Base-by-base conservation (phyloP, 2,797 vertebrate genomes). In the Cossypha caffra region DNA sequence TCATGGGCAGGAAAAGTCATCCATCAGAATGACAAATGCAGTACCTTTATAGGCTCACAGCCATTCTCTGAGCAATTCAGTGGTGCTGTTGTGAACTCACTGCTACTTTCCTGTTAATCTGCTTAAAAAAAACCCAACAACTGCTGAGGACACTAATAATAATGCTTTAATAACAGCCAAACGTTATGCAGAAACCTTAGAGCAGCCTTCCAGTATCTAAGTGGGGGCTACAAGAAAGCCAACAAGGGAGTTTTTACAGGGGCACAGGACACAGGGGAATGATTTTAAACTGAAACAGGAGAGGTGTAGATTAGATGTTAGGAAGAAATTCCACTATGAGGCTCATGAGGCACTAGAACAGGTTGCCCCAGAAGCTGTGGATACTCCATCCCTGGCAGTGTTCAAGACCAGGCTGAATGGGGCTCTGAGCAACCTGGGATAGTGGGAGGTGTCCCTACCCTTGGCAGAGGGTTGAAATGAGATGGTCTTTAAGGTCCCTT, bases 1-100 rank as follows among this genome's bases (percentile, higher is more conserved):
- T 81, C 94, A 92, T 26, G 33, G 54, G 68, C 71, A 93, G 80
- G 83, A 94, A 94, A 82, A 89, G 75, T 43, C 75, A 91, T 97
- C 42, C 68, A 74, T 93, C 85, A 95, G 64, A 72, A 85, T 92
- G 76, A 93, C 47, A 86, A 90, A 95, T 64, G 20, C 69, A 85
- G 42, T 68, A 90, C 85, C 87, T 94, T 76, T 62, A 64, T 5
- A 72, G 48, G 61, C 64, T 86, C 63, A 38, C 52, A 33, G 52
- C 33, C 80, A 69, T 85, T 69, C 80, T 79, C 51, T 42, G 50
- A 86, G 59, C 37, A 83, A 47, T 52, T 82, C 74, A 85, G 51
- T 37, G 24, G 31, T 50, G 52, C 47, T 78, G 13, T 23, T 75
- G 38, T 61, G 64, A 81, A 67, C 24, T 55, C 71, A 29, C 43